Conservation (phyloP, 1,140 invertebrate species). For the Sitobion miscanthi region DNA sequence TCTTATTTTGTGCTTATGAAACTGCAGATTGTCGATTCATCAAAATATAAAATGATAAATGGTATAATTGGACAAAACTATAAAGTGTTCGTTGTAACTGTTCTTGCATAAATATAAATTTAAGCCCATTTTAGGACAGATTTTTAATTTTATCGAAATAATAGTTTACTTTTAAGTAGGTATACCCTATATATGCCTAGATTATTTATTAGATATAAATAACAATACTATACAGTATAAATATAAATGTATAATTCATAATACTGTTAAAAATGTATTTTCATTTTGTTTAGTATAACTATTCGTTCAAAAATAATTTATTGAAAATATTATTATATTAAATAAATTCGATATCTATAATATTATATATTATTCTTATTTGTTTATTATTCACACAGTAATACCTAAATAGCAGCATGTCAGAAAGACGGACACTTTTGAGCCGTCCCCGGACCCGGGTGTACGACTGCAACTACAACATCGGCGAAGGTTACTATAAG, state of each 20-base stretch:
- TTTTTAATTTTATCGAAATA: too few relatives aligned
- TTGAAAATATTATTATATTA: neutral
- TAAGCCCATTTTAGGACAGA: too few relatives aligned
- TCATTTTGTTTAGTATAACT: neutral
- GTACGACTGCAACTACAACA: conserved; percentile 81
- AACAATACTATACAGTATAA: too few relatives aligned
- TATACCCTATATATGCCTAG: neutral
- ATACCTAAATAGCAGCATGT: conserved; percentile 47
- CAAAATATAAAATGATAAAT: too few relatives aligned
- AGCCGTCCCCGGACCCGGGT: conserved; percentile 69
- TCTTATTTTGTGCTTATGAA: too few relatives aligned
- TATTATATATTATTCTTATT: neutral
- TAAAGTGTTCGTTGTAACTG: too few relatives aligned
- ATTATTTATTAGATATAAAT: neutral
- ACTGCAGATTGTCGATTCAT: too few relatives aligned
- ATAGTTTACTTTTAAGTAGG: too few relatives aligned
- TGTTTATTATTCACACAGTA: neutral
- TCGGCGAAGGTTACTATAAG: conserved; percentile 79
- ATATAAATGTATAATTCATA: neutral
- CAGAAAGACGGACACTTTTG: conserved; percentile 57
- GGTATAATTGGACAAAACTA: too few relatives aligned
- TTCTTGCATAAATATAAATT: too few relatives aligned
- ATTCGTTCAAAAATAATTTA: neutral
- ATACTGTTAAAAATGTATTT: neutral
- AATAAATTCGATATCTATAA: neutral